A percentile compares a stretch with the other conserved stretches of the same genome.
phyloP scores from a whole-genome alignment of 2,797 vertebrate species.

The Pempheris klunzingeri region DNA sequence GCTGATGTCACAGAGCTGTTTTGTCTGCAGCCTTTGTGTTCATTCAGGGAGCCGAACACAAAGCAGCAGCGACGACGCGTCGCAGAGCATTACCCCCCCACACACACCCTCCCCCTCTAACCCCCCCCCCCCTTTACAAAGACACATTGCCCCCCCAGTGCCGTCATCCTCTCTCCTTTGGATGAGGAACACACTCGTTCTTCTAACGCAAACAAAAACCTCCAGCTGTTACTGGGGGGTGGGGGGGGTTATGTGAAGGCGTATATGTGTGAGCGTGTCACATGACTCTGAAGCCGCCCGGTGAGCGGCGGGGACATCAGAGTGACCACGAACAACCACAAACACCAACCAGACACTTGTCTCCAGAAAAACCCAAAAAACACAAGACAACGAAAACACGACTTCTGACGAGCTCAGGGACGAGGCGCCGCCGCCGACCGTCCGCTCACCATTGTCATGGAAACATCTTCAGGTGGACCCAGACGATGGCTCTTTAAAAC shows the following conservation, averaged over 20 bases:
- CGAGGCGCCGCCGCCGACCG: too few species aligned
- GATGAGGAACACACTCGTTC: conserved; percentile 7
- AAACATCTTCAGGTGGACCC: too few species aligned
- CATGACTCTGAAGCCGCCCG: too few species aligned
- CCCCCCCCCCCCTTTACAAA: conserved; percentile 36
- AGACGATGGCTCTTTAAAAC: too few species aligned
- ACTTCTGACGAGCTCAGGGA: too few species aligned
- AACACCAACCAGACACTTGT: too few species aligned
- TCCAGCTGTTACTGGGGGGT: conserved; percentile 55
- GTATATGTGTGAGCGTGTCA: too few species aligned
- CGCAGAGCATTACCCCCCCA: conserved; percentile 23
- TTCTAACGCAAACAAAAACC: conserved; percentile 42
- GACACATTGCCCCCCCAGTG: conserved; percentile 49
- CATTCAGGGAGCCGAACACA: conserved; percentile 63
- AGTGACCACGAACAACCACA: too few species aligned
- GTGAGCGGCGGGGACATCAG: too few species aligned
- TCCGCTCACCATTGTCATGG: too few species aligned
- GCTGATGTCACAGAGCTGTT: conserved; percentile 65
- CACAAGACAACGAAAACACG: too few species aligned
- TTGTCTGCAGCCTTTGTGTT: conserved; percentile 79
- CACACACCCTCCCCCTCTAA: background rate
- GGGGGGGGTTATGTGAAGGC: background rate
- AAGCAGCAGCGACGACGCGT: conserved; percentile 64
- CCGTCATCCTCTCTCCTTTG: conserved; percentile 30
- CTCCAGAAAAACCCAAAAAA: too few species aligned